A percentile compares a stretch with the other conserved stretches of the same genome.
Evolutionary conservation across 2,888 invertebrate species (phyloP).

Genomic region (Deilephila porcellus): DNA sequence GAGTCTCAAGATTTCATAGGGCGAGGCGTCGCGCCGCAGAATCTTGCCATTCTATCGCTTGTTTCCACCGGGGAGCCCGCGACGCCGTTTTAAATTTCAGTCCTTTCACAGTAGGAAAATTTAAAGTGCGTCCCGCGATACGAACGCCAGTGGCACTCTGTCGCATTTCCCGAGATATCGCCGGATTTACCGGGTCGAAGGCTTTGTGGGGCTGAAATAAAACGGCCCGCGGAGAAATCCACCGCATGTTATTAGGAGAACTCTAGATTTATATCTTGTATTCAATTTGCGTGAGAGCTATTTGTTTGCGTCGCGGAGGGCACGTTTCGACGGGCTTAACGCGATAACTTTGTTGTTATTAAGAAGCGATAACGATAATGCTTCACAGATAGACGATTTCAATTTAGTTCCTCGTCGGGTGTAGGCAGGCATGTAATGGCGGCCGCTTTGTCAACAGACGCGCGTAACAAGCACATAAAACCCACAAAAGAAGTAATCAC

Average conservation of each 20-base stretch:
- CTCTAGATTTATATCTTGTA: conserved; percentile 80
- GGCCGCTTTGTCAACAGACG: conserved; percentile 14
- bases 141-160: conserved; percentile 73
- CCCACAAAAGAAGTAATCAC: neutral
- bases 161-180: conserved; percentile 78
- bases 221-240: conserved; percentile 80
- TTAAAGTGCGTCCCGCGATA: conserved; percentile 76
- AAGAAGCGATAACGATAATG: conserved; percentile 50
- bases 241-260: conserved; percentile 77
- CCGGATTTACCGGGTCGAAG: conserved; percentile 78
- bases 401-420: conserved; percentile 27
- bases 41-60: conserved; percentile 40
- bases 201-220: conserved; percentile 80
- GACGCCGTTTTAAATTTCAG: conserved; percentile 73
- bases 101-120: conserved; percentile 71
- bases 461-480: conserved; percentile 12
- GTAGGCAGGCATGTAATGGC: conserved; percentile 16
- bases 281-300: conserved; percentile 80
- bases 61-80: conserved; percentile 60
- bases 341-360: conserved; percentile 58
- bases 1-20: conserved; percentile 31
- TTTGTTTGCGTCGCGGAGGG: conserved; percentile 62
- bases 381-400: conserved; percentile 19
- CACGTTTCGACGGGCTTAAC: conserved; percentile 53
- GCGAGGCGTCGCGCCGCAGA: conserved; percentile 27